phyloP scores from a whole-genome alignment of 2,888 invertebrate species.

The Noctua janthe region DNA sequence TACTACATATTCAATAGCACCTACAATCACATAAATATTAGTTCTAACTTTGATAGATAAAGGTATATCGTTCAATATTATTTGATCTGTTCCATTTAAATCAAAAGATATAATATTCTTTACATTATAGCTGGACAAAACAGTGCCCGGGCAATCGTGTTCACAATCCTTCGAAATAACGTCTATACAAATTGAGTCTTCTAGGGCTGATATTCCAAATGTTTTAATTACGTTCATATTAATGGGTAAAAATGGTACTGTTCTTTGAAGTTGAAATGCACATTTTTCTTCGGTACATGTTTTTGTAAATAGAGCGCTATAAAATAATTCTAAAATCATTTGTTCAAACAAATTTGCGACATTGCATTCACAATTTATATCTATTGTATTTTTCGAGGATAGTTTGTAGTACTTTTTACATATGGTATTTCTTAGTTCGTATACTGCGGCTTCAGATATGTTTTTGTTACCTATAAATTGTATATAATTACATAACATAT shows the following conservation, averaged over 20 bases:
- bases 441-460: slow-evolving; percentile 35
- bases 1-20: slow-evolving; percentile 49
- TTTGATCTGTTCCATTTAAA: slow-evolving; percentile 45
- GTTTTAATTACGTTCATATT: slow-evolving; percentile 40
- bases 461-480: slow-evolving; percentile 39
- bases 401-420: slow-evolving; percentile 42
- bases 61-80: slow-evolving; percentile 42
- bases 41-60: slow-evolving; percentile 42
- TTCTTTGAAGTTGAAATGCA: slow-evolving; percentile 41
- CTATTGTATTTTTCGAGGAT: slow-evolving; percentile 43
- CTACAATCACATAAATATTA: slow-evolving; percentile 42
- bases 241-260: slow-evolving; percentile 43
- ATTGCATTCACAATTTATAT: slow-evolving; percentile 45
- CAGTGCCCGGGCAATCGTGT: slow-evolving; percentile 43
- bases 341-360: slow-evolving; percentile 43
- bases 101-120: slow-evolving; percentile 44
- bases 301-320: slow-evolving; percentile 42
- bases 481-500: slow-evolving; percentile 39
- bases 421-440: slow-evolving; percentile 44
- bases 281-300: slow-evolving; percentile 45
- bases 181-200: slow-evolving; percentile 44
- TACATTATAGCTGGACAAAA: slow-evolving; percentile 45
- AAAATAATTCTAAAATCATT: slow-evolving; percentile 42
- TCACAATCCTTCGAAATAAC: slow-evolving; percentile 42
- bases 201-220: slow-evolving; percentile 45